Evolutionary conservation across 1,140 invertebrate genomes (phyloP).

Genomic region (Megathymus violae): DNA sequence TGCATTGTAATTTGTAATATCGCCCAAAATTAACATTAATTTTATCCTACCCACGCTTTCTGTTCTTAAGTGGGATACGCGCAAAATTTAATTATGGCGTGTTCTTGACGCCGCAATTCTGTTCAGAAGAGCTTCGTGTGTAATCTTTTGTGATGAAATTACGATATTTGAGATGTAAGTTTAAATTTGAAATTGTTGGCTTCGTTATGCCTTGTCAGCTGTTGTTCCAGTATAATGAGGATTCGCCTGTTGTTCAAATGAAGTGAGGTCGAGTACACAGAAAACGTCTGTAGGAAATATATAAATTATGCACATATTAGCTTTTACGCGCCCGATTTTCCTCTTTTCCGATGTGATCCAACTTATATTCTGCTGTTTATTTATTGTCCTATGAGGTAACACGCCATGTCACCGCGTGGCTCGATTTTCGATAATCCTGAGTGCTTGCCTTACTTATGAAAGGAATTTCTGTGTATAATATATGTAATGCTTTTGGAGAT

Average conservation of each 20-base stretch:
- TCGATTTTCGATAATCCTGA: no score
- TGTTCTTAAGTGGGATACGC: constrained; percentile 21
- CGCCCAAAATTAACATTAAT: constrained; percentile 15
- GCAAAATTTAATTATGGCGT: constrained; percentile 29
- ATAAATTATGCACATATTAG: background rate
- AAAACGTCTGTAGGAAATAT: background rate
- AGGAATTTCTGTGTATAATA: no score
- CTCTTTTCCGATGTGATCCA: no score
- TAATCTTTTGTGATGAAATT: constrained; percentile 34
- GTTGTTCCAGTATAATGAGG: background rate
- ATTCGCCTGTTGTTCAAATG: no score
- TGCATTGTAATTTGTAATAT: background rate
- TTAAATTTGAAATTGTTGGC: constrained; percentile 19
- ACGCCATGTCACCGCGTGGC: no score
- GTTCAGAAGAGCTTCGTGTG: constrained; percentile 20
- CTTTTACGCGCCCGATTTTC: no score
- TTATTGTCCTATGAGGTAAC: no score
- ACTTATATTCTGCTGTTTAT: no score
- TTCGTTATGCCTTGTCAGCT: constrained; percentile 3
- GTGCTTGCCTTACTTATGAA: no score
- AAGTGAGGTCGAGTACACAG: background rate
- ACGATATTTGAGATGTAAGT: constrained; percentile 17
- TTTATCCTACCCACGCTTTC: constrained; percentile 23
- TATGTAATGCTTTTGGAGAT: no score
- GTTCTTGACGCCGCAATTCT: constrained; percentile 28